Evolutionary conservation across 2,888 invertebrate species (phyloP), one percentile per base, ranked within the genome.

Genomic region (Synergus laeviventris): DNA sequence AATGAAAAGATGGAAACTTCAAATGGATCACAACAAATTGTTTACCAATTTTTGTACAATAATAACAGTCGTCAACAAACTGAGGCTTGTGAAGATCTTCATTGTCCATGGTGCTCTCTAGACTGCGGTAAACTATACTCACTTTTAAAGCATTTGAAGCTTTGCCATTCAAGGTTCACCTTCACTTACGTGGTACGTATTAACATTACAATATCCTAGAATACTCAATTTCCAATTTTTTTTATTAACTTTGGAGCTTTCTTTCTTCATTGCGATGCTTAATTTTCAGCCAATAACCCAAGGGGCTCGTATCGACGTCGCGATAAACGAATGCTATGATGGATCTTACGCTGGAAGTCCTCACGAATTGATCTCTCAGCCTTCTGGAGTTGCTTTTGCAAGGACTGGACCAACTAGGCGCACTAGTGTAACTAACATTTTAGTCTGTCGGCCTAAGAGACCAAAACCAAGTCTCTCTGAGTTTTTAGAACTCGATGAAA

Each of bases 21-120:
- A 18, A 81, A 82, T 76, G 83, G 82, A 75, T 94, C 94, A 36
- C 93, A 95, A 83, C 96, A 97, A 91, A 96, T 98, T 82, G 96
- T 97, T 82, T 99, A 98, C 91, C 98, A 98, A 92, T 99, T 99
- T 92, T 94, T 98, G 84, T 98, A 98, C 90, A 98, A 97, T 91
- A 98, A 97, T 91, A 98, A 97, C 90, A 97, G 97, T 61, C 93
- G 98, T 64, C 98, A 98, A 89, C 98, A 98, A 91, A 98, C 98
- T 0, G 98, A 98, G 91, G 97, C 97, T 12, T 96, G 97, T 81
- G 96, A 97, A 87, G 97, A 98, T 92, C 93, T 98, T 74, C 96
- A 96, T 88, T 99, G 99, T 89, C 98, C 99, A 0, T 99, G 98
- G 98, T 99, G 99, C 90, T 96, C 96, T 8, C 92, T 98, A 24